phyloP scores from a whole-genome alignment of 2,888 invertebrate genomes.

The Hyposoter dolosus region DNA sequence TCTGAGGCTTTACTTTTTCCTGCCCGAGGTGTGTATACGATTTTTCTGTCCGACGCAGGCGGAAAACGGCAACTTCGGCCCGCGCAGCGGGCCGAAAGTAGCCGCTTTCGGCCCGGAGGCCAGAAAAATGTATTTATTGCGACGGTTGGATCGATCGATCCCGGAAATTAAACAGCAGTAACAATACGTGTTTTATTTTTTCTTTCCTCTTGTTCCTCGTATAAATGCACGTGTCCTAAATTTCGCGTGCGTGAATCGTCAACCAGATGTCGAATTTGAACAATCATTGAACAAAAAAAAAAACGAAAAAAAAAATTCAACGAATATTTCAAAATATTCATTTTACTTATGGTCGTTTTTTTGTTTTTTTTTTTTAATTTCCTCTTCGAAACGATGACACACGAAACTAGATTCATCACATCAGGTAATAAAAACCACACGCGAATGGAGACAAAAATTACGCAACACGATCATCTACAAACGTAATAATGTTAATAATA shows the following conservation, averaged over 20 bases:
- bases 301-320: slow-evolving; percentile 34
- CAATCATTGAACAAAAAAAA: neutral
- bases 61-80: no score
- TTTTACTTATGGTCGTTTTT: neutral
- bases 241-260: slow-evolving; percentile 82
- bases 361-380: slow-evolving; percentile 14
- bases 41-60: no score
- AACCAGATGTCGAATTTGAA: slow-evolving; percentile 77
- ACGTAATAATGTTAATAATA: slow-evolving; percentile 68
- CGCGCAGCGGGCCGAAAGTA: no score
- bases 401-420: slow-evolving; percentile 82
- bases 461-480: slow-evolving; percentile 75
- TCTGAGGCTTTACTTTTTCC: no score
- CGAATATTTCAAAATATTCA: slow-evolving; percentile 16
- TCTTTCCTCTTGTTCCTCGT: slow-evolving; percentile 78
- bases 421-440: slow-evolving; percentile 79
- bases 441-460: slow-evolving; percentile 71
- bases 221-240: slow-evolving; percentile 83
- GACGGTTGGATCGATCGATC: slow-evolving; percentile 65
- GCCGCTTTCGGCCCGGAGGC: no score
- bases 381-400: slow-evolving; percentile 68
- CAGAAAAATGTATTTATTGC: slow-evolving; percentile 34
- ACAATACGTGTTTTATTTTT: slow-evolving; percentile 55
- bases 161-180: slow-evolving; percentile 70
- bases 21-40: no score